Base-by-base conservation (phyloP, 2,797 vertebrate species). In the Lithobates sylvaticus region DNA sequence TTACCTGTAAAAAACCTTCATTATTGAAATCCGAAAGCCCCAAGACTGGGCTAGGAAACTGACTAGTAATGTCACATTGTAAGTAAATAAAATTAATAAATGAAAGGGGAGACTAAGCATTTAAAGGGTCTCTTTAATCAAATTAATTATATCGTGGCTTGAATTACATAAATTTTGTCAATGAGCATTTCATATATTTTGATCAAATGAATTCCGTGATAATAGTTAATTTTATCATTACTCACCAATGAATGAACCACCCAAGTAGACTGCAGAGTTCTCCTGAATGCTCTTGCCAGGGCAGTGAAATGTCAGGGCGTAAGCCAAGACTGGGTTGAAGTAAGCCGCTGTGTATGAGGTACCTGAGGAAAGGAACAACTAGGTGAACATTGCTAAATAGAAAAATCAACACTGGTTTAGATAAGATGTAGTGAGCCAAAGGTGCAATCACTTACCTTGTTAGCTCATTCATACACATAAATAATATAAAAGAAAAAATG, bases 311-410 rank as follows among this genome's bases (percentile, higher is more conserved):
- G 97, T 98, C 84, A 94, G 77, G 0, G 91, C 93, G 0, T 91
- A 91, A 0, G 98, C 97, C 90, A 99, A 88, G 0, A 95, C 91
- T 9, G 98, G 98, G 86, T 98, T 99, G 87, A 96, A 94, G 91
- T 96, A 96, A 12, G 94, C 96, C 0, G 96, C 96, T 0, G 97
- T 98, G 89, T 92, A 95, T 0, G 94, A 88, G 68, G 89, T 93
- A 0, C 95, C 97, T 99, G 91, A 0, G 0, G 15, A 10, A 42
- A 44, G 15, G 13, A 71, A 32, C 26, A 42, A 65, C 26, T 29
- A 47, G 10, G 26, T 29, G 23, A 84, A 72, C 34, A 71, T 15
- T 54, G 54, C 21, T 9, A 61, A 23, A 61, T 18, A 61, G 13
- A 47, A 47, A 21, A 61, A 23, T 7, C 7, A 23, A 61, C 54